Base-by-base conservation (phyloP, 2,797 vertebrate species). In the Holocentrus rufus region DNA sequence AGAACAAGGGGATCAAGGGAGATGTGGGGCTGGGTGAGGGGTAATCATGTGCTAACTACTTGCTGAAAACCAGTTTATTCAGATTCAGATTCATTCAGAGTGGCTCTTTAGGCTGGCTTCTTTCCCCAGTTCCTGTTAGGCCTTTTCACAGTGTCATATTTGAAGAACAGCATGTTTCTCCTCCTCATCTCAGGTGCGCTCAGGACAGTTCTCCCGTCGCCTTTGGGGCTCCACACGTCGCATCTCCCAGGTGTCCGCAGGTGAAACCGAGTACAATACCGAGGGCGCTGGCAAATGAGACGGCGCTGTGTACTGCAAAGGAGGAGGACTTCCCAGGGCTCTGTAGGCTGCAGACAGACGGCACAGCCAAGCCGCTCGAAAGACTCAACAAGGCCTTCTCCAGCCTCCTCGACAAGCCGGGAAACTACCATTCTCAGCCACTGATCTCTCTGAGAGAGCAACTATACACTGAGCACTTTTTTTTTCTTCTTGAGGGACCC, bases 171-270 rank as follows among this genome's bases (percentile, higher is more conserved):
- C 77, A 52, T 79, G 67, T 64, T 62, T 15, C 54, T 20, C 65
- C 53, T 62, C 23, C 53, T 53, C 14, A n/a, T 34, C 60, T 74
- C 91, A 98, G 97, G 95, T 98, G 85, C 94, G 94, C 44, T 93
- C 95, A 0, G 94, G 95, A 66, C 96, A 96, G 84, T 96, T 98
- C 81, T 88, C 94, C 46, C 93, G 95, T 44, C 95, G 95, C 74
- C 90, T 98, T 5, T 98, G 96, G 96, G 93, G 95, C 6, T 96
- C 96, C 46, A 96, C 95, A 0, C 94, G 95, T 18, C 95, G 96
- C 34, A 97, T 98, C 90, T 95, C 95, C 68, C 97, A 96, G 88
- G 96, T 98, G 80, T 98, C 97, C 0, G 93, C 97, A 0, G 97
- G 97, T 5, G 97, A 98, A 93, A 97, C 96, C 0, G 97, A 98